These are phyloP conservation scores for Chlorodrepanis virens DNA, from an alignment of 2,113 vertebrate species.

Conservation along the genomic window DNA sequence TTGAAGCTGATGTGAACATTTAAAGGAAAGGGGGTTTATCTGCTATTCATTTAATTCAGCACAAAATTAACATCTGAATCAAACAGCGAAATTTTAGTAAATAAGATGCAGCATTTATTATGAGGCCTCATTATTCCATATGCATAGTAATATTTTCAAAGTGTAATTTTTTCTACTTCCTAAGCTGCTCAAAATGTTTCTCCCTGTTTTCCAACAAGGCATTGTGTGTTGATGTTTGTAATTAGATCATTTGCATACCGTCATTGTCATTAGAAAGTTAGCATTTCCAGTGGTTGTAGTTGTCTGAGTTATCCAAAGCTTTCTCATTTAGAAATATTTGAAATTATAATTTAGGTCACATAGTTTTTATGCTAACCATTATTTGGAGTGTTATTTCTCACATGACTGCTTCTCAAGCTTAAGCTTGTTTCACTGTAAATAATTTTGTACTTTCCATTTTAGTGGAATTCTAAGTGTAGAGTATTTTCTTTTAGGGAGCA, in stretches of 20 bases:
- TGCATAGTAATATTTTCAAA: not conserved
- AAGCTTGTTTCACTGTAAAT: not conserved
- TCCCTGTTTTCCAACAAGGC: not conserved
- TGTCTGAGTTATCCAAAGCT: not conserved
- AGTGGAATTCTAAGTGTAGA: not conserved
- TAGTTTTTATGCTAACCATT: not conserved
- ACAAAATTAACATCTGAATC: constrained; percentile 47
- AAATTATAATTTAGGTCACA: not conserved
- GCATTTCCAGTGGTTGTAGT: not conserved
- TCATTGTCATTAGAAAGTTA: not conserved
- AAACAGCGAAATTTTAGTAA: constrained; percentile 18
- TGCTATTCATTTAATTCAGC: constrained; percentile 20
- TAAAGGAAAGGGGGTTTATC: constrained; percentile 24
- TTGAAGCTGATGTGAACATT: not conserved
- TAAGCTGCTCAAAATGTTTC: not conserved
- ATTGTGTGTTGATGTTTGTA: not conserved
- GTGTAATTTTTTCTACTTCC: not conserved
- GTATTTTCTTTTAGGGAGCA: not conserved
- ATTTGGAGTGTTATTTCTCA: not conserved
- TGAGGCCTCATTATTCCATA: not conserved
- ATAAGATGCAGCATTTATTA: constrained; percentile 21
- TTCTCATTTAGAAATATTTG: not conserved
- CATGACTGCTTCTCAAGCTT: not conserved
- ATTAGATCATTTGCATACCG: not conserved
- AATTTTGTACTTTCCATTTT: not conserved